Base-by-base conservation (phyloP, 35 echinoderm and acorn worm genomes). In the Apostichopus japonicus region DNA sequence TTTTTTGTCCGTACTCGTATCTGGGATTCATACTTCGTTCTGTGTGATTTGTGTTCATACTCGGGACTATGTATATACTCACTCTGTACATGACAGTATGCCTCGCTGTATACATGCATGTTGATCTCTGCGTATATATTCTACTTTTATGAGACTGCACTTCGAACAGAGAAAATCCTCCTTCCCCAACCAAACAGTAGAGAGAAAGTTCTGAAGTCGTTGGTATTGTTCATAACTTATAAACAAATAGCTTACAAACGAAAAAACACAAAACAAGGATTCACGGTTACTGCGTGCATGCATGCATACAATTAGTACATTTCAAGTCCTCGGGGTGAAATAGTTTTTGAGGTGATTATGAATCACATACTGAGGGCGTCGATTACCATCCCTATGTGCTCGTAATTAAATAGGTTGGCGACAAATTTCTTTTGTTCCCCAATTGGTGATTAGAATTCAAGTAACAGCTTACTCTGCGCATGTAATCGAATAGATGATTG, bases 371-470 rank as follows among this genome's bases (percentile, higher is more conserved):
- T 21, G 23, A 80, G 8, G 21, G 81, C 54, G 54, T n/a, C 56
- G 13, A 58, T 54, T 7, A 57, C 54, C 54, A 21, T 24, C 54
- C 54, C 53, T 57, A 17, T 19, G 54, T 84, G 54, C 56, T 23
- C 15, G 81, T 84, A 58, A 84, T 23, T 57, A 84, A 84, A 80
- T 84, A 54, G 51, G 13, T 84, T 57, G 81, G 81, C 81, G 81
- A 84, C 81, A 84, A 84, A 84, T 84, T 84, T 84, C 81, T 84
- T 84, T 84, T 84, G 81, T 84, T 84, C 51, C 81, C n/a, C 54
- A 58, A 57, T 57, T 24, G 81, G 55, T 84, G 81, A 84, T 84
- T 84, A 84, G 81, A 84, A 84, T 84, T 51, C 81, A 84, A 84
- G 33, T 84, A 57, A 58, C 81, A 84, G 56, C 71, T 80, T 84